Evolutionary conservation across 1,140 invertebrate species (phyloP), one percentile per base, ranked within the genome.

Genomic region (Dendrolimus kikuchii): DNA sequence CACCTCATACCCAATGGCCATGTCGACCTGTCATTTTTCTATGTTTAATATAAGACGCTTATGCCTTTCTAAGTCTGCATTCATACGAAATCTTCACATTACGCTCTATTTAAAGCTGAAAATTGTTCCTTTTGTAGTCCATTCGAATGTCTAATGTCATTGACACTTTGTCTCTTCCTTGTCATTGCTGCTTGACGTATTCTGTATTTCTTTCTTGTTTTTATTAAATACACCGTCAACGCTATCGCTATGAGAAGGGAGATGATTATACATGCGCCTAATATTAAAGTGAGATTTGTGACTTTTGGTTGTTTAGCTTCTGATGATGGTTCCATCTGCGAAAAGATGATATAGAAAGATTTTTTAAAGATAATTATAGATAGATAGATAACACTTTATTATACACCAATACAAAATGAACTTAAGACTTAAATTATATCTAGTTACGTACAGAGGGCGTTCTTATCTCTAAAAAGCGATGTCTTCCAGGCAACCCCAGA

Each of bases 51-150:
- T 40, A 49, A 8, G 8, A 7, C 7, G 40, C 10, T 49, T 40
- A 49, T 49, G 5, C 23, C 43, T 47, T 55, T 40, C 41, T 10
- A 7, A 23, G 46, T 36, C 6, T 10, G 36, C 5, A n/a, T 37
- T 6, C 38, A 46, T 36, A 23, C 8, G n/a, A 46, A 10, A 36
- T 37, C 4, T 36, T 42, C 38, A 52, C 43, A 40, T 75, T 57
- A 80, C 9, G 67, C 62, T 69, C 71, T 80, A 64, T 86, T 86
- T 10, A 86, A 68, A 7, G 79, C 74, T 4, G 71, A 58, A n/a
- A 78, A 78, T 38, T 82, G 76, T 55, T 86, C 81, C 40, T 79
- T 78, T 10, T 74, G 73, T 9, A 57, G 41, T 5, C 75, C 74
- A 56, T 77, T 78, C 4, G 68, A 55, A 42, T 73, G 62, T 53